These are phyloP conservation scores for Malachius bipustulatus DNA, from an alignment of 2,888 invertebrate genomes.

Conservation along the genomic window DNA sequence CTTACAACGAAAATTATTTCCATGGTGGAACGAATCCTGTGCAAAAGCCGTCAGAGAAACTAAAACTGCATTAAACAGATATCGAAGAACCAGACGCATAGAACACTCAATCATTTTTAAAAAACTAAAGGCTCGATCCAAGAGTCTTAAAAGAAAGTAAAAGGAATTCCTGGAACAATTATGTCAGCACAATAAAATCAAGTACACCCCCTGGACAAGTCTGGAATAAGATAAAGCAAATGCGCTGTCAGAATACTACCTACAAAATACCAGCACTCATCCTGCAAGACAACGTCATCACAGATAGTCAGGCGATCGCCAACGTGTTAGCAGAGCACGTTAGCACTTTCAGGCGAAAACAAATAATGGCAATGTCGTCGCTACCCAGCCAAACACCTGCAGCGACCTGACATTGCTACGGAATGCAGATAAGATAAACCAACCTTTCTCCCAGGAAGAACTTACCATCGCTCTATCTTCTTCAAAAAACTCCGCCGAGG, in stretches of 20 bases:
- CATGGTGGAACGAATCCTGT: constrained; percentile 9
- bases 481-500: constrained; percentile 7
- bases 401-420: no score
- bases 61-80: constrained; percentile 8
- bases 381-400: no score
- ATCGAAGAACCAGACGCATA: background rate
- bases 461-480: no score
- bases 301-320: constrained; percentile 6
- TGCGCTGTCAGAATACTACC: constrained; percentile 7
- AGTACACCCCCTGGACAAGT: constrained; percentile 4
- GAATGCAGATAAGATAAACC: no score
- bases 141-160: background rate
- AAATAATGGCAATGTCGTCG: no score
- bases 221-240: constrained; percentile 7
- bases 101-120: constrained; percentile 5
- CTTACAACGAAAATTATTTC: background rate
- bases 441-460: no score
- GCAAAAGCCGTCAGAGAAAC: background rate
- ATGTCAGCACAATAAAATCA: constrained; percentile 4
- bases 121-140: constrained; percentile 5
- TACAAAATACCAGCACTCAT: no score
- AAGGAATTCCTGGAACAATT: constrained; percentile 5
- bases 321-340: constrained; percentile 4
- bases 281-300: background rate
- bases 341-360: constrained; percentile 4